phyloP scores from a whole-genome alignment of 1,140 invertebrate species.

The Musca vetustissima region DNA sequence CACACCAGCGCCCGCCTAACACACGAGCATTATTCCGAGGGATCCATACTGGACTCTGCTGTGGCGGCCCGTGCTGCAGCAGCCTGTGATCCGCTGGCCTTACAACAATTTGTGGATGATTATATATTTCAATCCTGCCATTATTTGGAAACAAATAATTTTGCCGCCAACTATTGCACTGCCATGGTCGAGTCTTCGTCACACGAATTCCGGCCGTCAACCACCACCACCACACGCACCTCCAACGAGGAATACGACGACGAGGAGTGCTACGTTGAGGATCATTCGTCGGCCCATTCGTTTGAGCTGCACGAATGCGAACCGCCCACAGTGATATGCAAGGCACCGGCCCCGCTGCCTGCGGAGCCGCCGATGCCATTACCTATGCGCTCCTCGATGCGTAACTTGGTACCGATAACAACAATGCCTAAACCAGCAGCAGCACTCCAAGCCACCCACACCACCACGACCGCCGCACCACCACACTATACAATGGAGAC shows the following conservation, averaged over 20 bases:
- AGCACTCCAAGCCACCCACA: no score
- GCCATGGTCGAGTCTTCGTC: slow-evolving; percentile 55
- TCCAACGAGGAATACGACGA: slow-evolving; percentile 10
- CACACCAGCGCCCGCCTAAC: background rate
- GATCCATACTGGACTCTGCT: slow-evolving; percentile 15
- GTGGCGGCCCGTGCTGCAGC: slow-evolving; percentile 6
- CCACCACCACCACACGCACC: slow-evolving; percentile 39
- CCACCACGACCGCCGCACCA: background rate
- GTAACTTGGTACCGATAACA: background rate
- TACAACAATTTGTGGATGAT: slow-evolving; percentile 49
- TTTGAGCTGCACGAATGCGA: slow-evolving; percentile 49
- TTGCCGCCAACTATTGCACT: slow-evolving; percentile 54
- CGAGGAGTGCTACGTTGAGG: slow-evolving; percentile 37
- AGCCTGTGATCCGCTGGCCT: slow-evolving; percentile 30
- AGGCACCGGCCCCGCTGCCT: slow-evolving; percentile 37
- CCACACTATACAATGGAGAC: slow-evolving; percentile 36
- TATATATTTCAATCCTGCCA: slow-evolving; percentile 54
- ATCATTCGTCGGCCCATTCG: slow-evolving; percentile 42
- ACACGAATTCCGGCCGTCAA: slow-evolving; percentile 52
- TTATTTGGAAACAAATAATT: slow-evolving; percentile 54
- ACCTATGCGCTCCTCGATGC: background rate
- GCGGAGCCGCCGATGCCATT: slow-evolving; percentile 5
- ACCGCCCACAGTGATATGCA: slow-evolving; percentile 47
- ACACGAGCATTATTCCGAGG: slow-evolving; percentile 21
- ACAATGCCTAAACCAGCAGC: background rate